A percentile compares a stretch with the other conserved stretches of the same genome.
Evolutionary conservation across 1,140 invertebrate genomes (phyloP).

Genomic region (Brachionus calyciflorus): DNA sequence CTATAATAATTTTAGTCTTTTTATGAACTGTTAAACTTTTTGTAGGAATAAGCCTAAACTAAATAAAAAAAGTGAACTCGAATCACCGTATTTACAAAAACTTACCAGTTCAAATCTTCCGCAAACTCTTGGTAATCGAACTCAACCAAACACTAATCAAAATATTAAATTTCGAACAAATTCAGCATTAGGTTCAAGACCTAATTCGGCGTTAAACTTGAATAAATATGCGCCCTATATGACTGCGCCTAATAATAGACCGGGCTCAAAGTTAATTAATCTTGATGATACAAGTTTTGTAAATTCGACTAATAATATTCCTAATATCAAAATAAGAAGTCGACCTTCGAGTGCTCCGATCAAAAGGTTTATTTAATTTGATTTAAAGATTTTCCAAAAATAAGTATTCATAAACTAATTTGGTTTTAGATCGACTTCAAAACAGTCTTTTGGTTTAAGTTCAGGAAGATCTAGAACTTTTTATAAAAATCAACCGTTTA

Average conservation of each 20-base stretch:
- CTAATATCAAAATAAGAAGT: not conserved
- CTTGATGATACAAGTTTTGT: not conserved
- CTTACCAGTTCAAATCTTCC: constrained; percentile 8
- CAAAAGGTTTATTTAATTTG: not conserved
- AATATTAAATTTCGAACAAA: constrained; percentile 18
- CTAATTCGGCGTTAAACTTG: not conserved
- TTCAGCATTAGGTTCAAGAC: constrained; percentile 6
- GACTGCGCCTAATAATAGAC: not conserved
- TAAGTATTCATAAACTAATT: not conserved
- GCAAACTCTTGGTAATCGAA: not conserved
- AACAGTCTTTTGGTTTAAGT: not conserved
- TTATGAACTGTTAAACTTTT: not conserved
- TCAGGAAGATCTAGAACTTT: not conserved
- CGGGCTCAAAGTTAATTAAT: constrained; percentile 8
- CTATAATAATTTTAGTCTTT: not conserved
- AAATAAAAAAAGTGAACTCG: not conserved
- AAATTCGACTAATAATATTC: constrained; percentile 2
- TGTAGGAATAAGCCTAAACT: not conserved
- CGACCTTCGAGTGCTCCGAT: constrained; percentile 20
- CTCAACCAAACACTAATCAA: not conserved
- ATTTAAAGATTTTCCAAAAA: not conserved
- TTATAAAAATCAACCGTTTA: not conserved
- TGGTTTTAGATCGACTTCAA: constrained; percentile 8
- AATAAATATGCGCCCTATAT: constrained; percentile 10
- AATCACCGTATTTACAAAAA: constrained; percentile 43